These are phyloP conservation scores for Urocitellus parryii DNA, from an alignment of 2,113 vertebrate genomes.

Conservation along the genomic window DNA sequence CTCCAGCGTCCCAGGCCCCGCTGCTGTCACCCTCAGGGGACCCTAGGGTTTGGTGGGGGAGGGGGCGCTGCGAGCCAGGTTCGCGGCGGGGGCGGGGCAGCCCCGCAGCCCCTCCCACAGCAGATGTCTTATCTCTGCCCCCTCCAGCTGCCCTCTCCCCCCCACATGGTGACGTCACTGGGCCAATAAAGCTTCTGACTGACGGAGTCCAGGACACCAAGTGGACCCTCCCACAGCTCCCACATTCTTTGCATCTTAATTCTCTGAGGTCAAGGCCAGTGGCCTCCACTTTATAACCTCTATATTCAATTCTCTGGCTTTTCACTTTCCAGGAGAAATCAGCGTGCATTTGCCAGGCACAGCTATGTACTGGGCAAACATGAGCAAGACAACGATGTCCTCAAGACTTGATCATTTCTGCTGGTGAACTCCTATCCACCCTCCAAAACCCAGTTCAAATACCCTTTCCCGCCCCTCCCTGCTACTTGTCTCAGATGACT, in stretches of 20 bases:
- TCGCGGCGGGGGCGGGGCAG: background rate
- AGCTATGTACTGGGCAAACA: background rate
- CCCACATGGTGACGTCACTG: background rate
- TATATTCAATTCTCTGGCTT: background rate
- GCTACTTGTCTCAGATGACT: background rate
- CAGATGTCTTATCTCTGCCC: background rate
- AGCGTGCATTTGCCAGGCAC: background rate
- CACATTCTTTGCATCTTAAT: background rate
- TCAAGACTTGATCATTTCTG: background rate
- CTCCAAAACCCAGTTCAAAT: conserved; percentile 30
- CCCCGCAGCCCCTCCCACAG: background rate
- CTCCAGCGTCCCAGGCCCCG: conserved; percentile 64
- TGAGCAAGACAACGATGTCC: background rate
- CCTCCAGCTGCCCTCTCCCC: background rate
- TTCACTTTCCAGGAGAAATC: conserved; percentile 5
- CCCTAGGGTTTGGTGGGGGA: conserved; percentile 11
- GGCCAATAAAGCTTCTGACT: background rate
- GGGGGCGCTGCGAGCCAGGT: background rate
- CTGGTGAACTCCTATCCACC: conserved; percentile 5
- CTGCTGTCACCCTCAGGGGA: conserved; percentile 68
- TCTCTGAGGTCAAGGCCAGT: background rate
- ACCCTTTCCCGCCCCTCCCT: background rate
- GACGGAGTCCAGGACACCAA: background rate
- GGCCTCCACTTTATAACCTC: background rate
- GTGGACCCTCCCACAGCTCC: background rate